phyloP scores from a whole-genome alignment of 2,113 vertebrate genomes.

The Epinephelus fuscoguttatus region DNA sequence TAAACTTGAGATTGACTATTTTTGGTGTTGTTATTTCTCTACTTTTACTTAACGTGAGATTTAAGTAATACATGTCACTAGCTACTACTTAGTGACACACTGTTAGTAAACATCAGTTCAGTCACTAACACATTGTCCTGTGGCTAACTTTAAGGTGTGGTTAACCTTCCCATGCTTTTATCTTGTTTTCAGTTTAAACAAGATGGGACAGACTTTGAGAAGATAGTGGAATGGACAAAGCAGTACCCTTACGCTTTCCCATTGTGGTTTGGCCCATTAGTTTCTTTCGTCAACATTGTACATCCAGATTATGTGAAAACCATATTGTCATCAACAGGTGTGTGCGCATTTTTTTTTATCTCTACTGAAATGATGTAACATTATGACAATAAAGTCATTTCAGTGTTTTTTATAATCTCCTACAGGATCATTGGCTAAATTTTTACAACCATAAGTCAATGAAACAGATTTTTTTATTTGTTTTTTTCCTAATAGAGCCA shows the following conservation, averaged over 20 bases:
- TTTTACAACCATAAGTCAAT: neutral
- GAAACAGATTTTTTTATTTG: neutral
- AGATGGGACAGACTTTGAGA: conserved; percentile 81
- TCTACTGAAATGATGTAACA: neutral
- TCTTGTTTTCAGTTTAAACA: conserved; percentile 79
- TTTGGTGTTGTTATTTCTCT: no score
- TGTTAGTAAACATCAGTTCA: neutral
- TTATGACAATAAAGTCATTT: neutral
- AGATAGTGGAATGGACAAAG: conserved; percentile 67
- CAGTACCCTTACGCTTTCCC: conserved; percentile 81
- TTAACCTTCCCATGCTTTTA: neutral
- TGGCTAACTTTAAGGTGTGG: neutral
- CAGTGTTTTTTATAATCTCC: neutral
- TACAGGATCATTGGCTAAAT: neutral
- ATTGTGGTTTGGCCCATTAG: conserved; percentile 85
- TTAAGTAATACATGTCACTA: no score
- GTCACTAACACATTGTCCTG: no score
- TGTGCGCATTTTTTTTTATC: conserved; percentile 18
- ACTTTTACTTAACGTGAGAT: no score
- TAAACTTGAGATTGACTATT: no score
- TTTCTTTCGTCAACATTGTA: conserved; percentile 71
- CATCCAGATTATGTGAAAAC: conserved; percentile 88
- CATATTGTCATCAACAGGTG: conserved; percentile 87
- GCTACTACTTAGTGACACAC: no score
- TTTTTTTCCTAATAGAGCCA: conserved; percentile 82